Conservation (phyloP, 2,797 vertebrate genomes). For the Hypotaenidia philippensis region DNA sequence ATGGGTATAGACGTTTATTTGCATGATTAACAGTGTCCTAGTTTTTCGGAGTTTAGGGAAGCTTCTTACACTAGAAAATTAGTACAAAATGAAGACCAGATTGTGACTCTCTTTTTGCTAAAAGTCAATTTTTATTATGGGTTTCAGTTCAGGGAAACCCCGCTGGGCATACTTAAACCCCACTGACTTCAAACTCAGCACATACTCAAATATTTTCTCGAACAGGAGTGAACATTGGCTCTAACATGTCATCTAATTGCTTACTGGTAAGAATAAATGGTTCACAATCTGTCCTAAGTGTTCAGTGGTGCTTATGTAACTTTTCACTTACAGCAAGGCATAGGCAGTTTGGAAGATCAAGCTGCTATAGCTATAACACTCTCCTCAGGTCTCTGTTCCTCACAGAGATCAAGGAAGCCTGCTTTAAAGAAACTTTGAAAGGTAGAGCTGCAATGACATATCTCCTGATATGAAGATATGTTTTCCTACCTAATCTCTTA, state of each 20-base stretch:
- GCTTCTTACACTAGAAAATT: not conserved
- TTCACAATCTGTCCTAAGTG: not conserved
- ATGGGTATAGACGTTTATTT: not conserved
- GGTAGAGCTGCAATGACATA: not conserved
- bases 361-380: not conserved
- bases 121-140: not conserved
- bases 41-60: not conserved
- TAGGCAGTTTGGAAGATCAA: not conserved
- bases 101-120: not conserved
- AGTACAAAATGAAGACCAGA: not conserved
- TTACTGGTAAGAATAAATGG: not conserved
- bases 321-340: not conserved
- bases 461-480: not conserved
- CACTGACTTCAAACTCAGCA: not conserved
- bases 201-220: not conserved
- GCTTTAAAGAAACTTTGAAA: not conserved
- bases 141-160: not conserved
- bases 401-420: not conserved
- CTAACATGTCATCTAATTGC: not conserved
- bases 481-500: not conserved
- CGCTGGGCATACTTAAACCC: not conserved
- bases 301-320: not conserved
- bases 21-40: not conserved
- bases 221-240: not conserved
- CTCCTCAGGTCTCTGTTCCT: not conserved